Conservation (phyloP, 2,113 vertebrate genomes). For the Micromys minutus region DNA sequence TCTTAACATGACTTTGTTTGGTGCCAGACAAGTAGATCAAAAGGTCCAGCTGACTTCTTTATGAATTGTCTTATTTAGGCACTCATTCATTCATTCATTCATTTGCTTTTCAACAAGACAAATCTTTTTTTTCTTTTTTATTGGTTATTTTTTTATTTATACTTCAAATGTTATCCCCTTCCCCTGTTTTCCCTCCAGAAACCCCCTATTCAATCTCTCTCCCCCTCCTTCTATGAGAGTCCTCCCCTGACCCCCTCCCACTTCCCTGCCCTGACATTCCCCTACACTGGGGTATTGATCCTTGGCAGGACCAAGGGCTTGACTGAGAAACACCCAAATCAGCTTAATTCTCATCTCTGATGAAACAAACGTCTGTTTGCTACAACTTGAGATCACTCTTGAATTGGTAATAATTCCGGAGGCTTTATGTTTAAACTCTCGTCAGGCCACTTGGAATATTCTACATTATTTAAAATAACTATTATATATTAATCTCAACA, state of each 20-base stretch:
- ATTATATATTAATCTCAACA: not conserved
- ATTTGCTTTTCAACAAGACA: not conserved
- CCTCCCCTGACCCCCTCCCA: too few species aligned
- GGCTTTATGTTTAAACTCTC: conserved; percentile 14
- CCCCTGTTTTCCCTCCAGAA: too few species aligned
- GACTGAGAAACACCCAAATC: not conserved
- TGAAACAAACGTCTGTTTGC: not conserved
- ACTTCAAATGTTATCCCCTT: too few species aligned
- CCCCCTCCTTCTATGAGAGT: too few species aligned
- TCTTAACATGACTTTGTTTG: not conserved
- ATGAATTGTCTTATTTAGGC: not conserved
- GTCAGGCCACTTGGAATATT: conserved; percentile 2
- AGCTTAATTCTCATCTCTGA: not conserved
- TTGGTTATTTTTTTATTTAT: too few species aligned
- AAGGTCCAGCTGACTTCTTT: conserved; percentile 20
- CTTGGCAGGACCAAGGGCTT: too few species aligned
- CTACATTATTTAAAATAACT: not conserved
- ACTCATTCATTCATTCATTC: not conserved
- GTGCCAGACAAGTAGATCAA: not conserved
- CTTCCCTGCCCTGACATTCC: too few species aligned
- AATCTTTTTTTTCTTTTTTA: too few species aligned
- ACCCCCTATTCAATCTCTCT: too few species aligned
- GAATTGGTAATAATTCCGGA: not conserved
- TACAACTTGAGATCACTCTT: not conserved
- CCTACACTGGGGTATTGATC: too few species aligned